Conservation (phyloP, 2,113 vertebrate genomes). For the Gadus macrocephalus region DNA sequence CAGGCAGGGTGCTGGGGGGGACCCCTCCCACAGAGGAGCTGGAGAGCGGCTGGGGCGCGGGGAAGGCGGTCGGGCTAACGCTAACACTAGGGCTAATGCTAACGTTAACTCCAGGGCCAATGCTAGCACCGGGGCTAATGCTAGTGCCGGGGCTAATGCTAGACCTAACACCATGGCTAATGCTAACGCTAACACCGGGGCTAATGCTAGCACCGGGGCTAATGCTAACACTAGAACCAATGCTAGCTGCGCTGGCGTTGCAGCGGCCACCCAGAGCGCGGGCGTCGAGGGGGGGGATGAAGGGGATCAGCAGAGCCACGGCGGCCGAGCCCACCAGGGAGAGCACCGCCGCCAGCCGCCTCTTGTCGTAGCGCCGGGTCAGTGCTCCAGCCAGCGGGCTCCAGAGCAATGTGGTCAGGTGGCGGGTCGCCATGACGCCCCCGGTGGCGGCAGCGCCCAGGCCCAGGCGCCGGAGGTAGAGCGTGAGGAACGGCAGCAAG, state of each 20-base stretch:
- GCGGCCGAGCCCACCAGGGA: constrained; percentile 72
- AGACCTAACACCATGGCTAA: no score
- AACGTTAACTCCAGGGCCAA: no score
- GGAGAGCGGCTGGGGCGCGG: no score
- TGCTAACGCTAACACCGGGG: no score
- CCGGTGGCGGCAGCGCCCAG: constrained; percentile 77
- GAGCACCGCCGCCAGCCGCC: constrained; percentile 63
- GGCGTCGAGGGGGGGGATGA: constrained; percentile 59
- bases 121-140: no score
- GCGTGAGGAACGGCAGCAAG: constrained; percentile 81
- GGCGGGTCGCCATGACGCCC: constrained; percentile 73
- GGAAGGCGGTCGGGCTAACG: neutral
- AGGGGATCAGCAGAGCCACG: constrained; percentile 67
- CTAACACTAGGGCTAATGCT: no score
- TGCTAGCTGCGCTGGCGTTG: constrained; percentile 17
- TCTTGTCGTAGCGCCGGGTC: constrained; percentile 67
- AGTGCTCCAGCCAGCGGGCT: constrained; percentile 69
- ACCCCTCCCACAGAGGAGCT: no score
- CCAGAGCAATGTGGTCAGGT: constrained; percentile 72
- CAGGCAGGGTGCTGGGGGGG: neutral
- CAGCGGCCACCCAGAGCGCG: constrained; percentile 41
- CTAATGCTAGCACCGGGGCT: no score
- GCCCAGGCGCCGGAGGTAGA: constrained; percentile 82
- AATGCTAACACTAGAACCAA: neutral
- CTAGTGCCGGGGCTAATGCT: neutral